phyloP scores from a whole-genome alignment of 2,797 vertebrate species.

The Botia almorhae region DNA sequence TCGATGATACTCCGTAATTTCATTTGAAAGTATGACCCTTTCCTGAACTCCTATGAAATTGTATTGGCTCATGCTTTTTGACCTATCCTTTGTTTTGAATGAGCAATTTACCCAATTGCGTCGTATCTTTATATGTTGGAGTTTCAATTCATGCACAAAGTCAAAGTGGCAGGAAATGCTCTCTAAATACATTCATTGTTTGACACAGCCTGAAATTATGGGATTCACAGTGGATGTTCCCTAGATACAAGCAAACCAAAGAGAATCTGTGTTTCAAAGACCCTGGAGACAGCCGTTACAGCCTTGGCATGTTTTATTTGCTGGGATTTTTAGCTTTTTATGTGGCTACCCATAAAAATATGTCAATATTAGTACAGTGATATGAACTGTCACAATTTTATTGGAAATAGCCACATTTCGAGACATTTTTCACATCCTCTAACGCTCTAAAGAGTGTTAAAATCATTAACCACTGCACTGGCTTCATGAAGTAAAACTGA shows the following conservation, averaged over 20 bases:
- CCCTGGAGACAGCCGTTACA: conserved; percentile 8
- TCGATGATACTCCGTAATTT: background rate
- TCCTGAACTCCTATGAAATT: background rate
- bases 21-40: conserved; percentile 1
- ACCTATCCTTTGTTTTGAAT: background rate
- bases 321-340: background rate
- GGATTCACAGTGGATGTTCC: background rate
- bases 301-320: conserved; percentile 11
- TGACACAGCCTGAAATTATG: background rate
- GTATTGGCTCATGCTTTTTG: background rate
- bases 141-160: background rate
- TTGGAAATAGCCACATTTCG: background rate
- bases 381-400: background rate
- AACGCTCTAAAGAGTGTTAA: background rate
- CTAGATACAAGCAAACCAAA: background rate
- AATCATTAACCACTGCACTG: background rate
- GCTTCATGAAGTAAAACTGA: conserved; percentile 3
- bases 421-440: background rate
- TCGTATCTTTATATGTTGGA: background rate
- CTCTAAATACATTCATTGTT: background rate
- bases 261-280: conserved; percentile 6
- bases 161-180: background rate
- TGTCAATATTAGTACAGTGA: conserved; percentile 13
- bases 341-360: background rate
- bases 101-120: background rate